Base-by-base conservation (phyloP, 1,140 invertebrate genomes). In the Hyposmocoma kahamanoa region DNA sequence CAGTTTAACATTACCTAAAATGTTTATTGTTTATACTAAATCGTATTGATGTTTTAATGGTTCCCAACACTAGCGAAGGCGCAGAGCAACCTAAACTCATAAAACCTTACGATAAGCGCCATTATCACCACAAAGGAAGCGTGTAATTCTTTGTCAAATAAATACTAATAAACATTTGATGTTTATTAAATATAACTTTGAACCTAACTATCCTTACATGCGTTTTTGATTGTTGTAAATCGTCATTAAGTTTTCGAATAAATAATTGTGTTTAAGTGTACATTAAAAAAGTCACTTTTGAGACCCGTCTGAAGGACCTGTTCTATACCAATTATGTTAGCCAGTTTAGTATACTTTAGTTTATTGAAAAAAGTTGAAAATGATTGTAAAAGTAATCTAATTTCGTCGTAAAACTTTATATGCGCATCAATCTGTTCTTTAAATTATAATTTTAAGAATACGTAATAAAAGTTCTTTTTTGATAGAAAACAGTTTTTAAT, bases 101-200 rank as follows among this genome's bases (percentile, higher is more conserved):
- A 79, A 81, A 79, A 79, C 56, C 54, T 74, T 71, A 68, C 64
- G 77, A 73, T 74, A 78, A 72, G 62, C 53, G 52, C 65, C 71
- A 80, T 84, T 80, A 80, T 68, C 71, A 79, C 81, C 74, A 80
- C 76, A 84, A 84, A 80, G 64, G 74, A 80, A 63, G 64, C 70
- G 68, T 79, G 74, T 82, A 79, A 82, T 82, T 84, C 74, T 81
- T 84, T 84, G 80, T 84, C 80, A 80, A 80, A 84, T 84, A 82
- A 84, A 82, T 84, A 73, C 55, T 80, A 80, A 80, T 81, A 78
- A 75, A 81, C 69, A 56, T 64, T 72, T 69, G 59, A 74, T 74
- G 68, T 79, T 82, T 82, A 82, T 78, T 77, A 79, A 82, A 82
- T 77, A 77, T 73, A 72, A 76, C 68, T 70, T 72, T 47, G 52